Conservation (phyloP, 2,797 vertebrate species). For the Xiphophorus birchmanni region DNA sequence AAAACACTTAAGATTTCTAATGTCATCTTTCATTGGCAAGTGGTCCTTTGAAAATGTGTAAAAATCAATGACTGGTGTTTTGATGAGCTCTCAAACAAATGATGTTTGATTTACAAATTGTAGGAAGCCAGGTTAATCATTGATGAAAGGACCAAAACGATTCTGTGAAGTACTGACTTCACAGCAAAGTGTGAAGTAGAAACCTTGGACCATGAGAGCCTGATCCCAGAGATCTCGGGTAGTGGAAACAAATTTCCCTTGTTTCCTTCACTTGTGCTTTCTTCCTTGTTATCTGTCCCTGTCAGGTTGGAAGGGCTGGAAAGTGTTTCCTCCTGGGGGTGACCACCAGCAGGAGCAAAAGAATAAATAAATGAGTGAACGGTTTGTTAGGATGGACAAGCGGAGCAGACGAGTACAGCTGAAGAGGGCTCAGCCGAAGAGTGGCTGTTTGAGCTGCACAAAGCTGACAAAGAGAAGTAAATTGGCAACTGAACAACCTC, state of each 20-base stretch:
- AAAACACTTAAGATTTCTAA: background rate
- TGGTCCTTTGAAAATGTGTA: background rate
- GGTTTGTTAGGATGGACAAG: constrained; percentile 48
- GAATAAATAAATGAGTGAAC: constrained; percentile 58
- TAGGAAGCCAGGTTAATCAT: background rate
- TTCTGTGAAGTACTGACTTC: background rate
- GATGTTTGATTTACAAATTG: background rate
- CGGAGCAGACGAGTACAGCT: constrained; percentile 53
- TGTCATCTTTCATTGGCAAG: background rate
- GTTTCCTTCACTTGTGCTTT: constrained; percentile 3
- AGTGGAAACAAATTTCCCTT: background rate
- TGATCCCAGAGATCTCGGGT: constrained; percentile 5
- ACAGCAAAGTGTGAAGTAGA: background rate
- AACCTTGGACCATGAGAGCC: background rate
- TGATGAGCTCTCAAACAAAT: background rate
- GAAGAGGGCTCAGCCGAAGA: constrained; percentile 64
- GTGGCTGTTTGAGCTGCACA: constrained; percentile 45
- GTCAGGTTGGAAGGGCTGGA: constrained; percentile 28
- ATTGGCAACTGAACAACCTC: constrained; percentile 47
- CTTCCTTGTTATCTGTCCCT: constrained; percentile 35
- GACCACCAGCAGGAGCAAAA: constrained; percentile 13
- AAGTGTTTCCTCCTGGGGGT: constrained; percentile 16
- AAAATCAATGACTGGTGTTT: background rate
- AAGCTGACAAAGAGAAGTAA: constrained; percentile 59
- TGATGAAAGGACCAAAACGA: background rate